phyloP scores from a whole-genome alignment of 2,113 vertebrate species.

The Pseudonaja textilis region DNA sequence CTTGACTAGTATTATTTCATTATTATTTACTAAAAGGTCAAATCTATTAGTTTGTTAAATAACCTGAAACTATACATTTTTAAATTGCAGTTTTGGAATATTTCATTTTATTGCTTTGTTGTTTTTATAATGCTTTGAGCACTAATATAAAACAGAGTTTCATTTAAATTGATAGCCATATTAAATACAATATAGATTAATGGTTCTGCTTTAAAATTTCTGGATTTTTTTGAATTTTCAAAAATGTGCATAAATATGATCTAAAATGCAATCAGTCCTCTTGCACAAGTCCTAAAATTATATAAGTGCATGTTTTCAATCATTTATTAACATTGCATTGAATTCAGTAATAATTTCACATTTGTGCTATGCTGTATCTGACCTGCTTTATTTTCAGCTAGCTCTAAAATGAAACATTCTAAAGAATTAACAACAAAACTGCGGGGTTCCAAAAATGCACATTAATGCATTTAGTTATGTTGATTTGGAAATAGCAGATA shows the following conservation, averaged over 20 bases:
- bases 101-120: conserved; percentile 17
- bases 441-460: background rate
- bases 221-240: background rate
- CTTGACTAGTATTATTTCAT: background rate
- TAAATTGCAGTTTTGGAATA: background rate
- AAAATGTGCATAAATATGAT: background rate
- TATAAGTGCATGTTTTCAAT: background rate
- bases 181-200: background rate
- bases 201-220: background rate
- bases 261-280: background rate
- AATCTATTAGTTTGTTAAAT: background rate
- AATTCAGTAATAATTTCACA: background rate
- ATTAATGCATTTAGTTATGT: background rate
- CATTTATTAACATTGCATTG: background rate
- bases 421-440: background rate
- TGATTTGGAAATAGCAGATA: background rate
- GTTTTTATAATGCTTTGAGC: background rate
- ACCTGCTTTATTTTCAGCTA: background rate
- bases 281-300: background rate
- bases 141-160: background rate
- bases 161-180: background rate
- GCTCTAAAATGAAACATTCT: background rate
- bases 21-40: background rate
- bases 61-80: background rate
- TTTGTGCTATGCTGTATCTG: background rate